These are phyloP conservation scores for Eupithecia tripunctaria DNA, from an alignment of 2,888 invertebrate species.

Conservation along the genomic window DNA sequence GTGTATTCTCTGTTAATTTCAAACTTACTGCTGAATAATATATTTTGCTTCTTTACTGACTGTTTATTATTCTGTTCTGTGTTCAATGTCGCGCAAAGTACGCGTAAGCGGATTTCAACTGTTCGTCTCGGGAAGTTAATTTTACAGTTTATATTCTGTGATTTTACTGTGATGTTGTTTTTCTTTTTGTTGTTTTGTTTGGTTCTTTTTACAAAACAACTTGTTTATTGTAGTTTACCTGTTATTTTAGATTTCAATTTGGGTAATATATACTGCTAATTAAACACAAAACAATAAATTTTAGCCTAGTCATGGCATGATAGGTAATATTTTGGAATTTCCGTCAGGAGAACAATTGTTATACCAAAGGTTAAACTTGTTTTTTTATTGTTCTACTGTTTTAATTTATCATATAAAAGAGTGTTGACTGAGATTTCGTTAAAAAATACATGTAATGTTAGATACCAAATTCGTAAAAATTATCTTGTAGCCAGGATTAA, in stretches of 20 bases:
- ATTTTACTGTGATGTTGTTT: slow-evolving; percentile 14
- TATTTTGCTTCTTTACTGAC: slow-evolving; percentile 9
- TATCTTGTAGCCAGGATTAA: neutral
- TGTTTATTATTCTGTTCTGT: slow-evolving; percentile 51
- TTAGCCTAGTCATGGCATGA: neutral
- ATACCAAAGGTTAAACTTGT: neutral
- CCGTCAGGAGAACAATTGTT: neutral
- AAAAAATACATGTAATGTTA: no score
- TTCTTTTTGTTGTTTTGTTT: slow-evolving; percentile 17
- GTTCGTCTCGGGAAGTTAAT: slow-evolving; percentile 32
- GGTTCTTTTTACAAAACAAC: no score
- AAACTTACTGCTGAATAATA: neutral
- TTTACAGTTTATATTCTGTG: slow-evolving; percentile 4
- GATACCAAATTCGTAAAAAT: neutral
- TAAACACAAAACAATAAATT: neutral
- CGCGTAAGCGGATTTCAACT: slow-evolving; percentile 48
- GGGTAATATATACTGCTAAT: neutral
- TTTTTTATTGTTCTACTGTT: no score
- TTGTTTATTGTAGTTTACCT: slow-evolving; percentile 2
- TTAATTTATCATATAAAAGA: no score
- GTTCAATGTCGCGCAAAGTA: slow-evolving; percentile 75
- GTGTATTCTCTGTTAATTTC: neutral
- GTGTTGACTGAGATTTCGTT: no score
- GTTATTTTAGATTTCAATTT: neutral
- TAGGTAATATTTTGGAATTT: neutral